Percentiles rank a stretch among this genome's conserved stretches.
Evolutionary conservation across 23 tunicate genomes (phyloP).

Genomic region (Halocynthia aurantium): DNA sequence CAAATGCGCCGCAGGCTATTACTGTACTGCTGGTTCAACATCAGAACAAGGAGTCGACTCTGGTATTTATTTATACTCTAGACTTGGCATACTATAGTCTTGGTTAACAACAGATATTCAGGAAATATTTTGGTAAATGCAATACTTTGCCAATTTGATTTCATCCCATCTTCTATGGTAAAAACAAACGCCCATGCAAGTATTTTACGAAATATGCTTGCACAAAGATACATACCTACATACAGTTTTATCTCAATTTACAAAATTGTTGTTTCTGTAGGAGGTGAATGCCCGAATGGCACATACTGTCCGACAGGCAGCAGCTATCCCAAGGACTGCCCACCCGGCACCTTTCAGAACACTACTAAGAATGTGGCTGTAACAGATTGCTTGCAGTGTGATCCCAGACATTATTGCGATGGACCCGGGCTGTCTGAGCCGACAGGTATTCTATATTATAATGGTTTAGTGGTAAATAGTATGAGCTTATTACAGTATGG

Average conservation of each 20-base stretch:
- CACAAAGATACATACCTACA: neutral
- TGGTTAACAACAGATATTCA: neutral
- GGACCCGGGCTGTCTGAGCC: slow-evolving; percentile 34
- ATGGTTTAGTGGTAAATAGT: neutral
- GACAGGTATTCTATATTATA: slow-evolving; percentile 34
- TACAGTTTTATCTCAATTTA: neutral
- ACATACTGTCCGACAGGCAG: slow-evolving; percentile 45
- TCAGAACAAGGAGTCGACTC: slow-evolving; percentile 9
- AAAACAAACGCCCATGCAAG: neutral
- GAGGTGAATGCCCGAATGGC: slow-evolving; percentile 71
- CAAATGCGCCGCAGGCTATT: slow-evolving; percentile 70
- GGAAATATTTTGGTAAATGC: neutral
- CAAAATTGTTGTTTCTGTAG: slow-evolving; percentile 14
- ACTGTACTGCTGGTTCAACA: slow-evolving; percentile 39
- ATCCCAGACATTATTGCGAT: slow-evolving; percentile 57
- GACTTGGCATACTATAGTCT: neutral
- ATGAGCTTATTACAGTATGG: neutral
- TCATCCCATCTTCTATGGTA: too few relatives aligned
- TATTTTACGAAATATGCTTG: neutral
- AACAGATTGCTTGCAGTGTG: slow-evolving; percentile 59
- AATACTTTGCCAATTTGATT: too few relatives aligned
- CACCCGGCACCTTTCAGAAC: slow-evolving; percentile 64
- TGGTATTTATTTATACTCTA: neutral
- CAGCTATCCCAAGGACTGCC: slow-evolving; percentile 43
- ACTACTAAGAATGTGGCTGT: slow-evolving; percentile 11